Evolutionary conservation across 2,888 invertebrate genomes (phyloP), one percentile per base, ranked within the genome.

Genomic region (Escarpia spicata): DNA sequence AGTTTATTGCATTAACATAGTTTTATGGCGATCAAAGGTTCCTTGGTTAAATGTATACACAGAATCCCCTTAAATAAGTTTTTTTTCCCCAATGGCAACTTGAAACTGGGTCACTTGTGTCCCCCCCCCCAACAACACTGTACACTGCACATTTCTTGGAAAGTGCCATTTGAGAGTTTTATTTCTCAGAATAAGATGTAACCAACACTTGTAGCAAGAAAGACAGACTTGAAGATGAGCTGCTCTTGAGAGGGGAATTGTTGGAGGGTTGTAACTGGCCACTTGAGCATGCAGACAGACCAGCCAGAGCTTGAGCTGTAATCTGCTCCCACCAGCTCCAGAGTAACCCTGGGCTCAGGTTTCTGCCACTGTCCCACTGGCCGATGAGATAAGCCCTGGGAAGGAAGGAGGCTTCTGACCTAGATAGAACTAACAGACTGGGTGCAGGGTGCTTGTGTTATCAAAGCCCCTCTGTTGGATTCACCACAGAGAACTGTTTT

Each of bases 261-360:
- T 3, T 75, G 26, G 75, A 75, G 26, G n/a, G 19, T 75, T 19
- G 19, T 52, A 52, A 4, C 52, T 52, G 10, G 52, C 52, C 52
- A 52, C 52, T 52, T 52, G 52, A 52, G n/a, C 26, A 2, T 26
- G 75, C 75, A 75, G 75, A 75, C 75, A 75, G n/a, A 75, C n/a
- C n/a, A 75, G 75, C 75, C 26, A 75, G n/a, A n/a, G 75, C 1
- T 75, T 75, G 75, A 75, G n/a, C 26, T 75, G 75, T 75, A 26
- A 75, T 75, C 75, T 75, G 75, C 75, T 75, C 75, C 19, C 75
- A 26, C 75, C 75, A 75, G 75, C 75, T 75, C 75, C n/a, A n/a
- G 75, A 75, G 75, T 75, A 75, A 75, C 75, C 75, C 75, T n/a
- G n/a, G 52, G 75, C 75, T 75, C 75, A 75, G 75, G 75, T 75